phyloP scores from a whole-genome alignment of 2,113 vertebrate species.

The Chaenogobius annularis region DNA sequence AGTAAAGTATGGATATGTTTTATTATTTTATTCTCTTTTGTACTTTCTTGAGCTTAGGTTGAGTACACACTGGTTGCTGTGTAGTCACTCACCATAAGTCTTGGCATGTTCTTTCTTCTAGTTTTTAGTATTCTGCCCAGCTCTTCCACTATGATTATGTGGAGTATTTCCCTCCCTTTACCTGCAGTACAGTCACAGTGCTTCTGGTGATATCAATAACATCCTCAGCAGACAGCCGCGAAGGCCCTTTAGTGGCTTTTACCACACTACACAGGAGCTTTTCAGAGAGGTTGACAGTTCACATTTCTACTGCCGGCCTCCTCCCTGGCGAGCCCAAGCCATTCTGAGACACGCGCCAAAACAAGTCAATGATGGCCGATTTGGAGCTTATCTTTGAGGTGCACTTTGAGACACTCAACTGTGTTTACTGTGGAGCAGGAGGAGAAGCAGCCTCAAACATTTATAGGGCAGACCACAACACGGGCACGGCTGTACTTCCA shows the following conservation, averaged over 20 bases:
- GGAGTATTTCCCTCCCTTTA: neutral
- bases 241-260: slow-evolving; percentile 23
- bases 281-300: slow-evolving; percentile 34
- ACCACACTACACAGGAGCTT: slow-evolving; percentile 33
- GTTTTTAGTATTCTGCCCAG: neutral
- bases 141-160: neutral
- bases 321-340: slow-evolving; percentile 23
- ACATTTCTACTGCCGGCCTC: slow-evolving; percentile 34
- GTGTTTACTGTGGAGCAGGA: neutral
- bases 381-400: slow-evolving; percentile 22
- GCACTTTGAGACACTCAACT: slow-evolving; percentile 1
- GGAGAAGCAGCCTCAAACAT: neutral
- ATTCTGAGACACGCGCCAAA: slow-evolving; percentile 18
- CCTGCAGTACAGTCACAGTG: slow-evolving; percentile 1
- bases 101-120: neutral
- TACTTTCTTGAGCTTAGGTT: too few relatives aligned
- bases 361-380: slow-evolving; percentile 30
- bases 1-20: too few relatives aligned
- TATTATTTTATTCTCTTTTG: too few relatives aligned
- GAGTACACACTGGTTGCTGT: too few relatives aligned
- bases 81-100: too few relatives aligned
- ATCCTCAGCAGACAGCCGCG: slow-evolving; percentile 25
- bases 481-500: neutral
- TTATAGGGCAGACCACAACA: slow-evolving; percentile 3
- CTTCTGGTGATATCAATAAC: slow-evolving; percentile 25